Evolutionary conservation across 1,140 invertebrate species (phyloP).

Genomic region (Drosophila funebris): DNA sequence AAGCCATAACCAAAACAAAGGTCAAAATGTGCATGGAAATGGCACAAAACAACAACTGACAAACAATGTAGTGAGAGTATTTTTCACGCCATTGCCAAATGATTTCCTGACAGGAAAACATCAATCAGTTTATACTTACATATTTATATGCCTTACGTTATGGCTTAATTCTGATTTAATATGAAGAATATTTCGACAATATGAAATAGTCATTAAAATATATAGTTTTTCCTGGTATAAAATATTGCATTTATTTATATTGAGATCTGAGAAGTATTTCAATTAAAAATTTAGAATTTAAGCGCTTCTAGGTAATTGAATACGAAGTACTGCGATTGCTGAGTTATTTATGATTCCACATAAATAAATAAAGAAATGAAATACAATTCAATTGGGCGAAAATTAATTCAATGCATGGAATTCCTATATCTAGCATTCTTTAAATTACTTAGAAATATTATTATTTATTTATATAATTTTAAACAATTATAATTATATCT

Average conservation of each 20-base stretch:
- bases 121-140: conserved; percentile 59
- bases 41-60: conserved; percentile 14
- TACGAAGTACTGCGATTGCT: too few relatives aligned
- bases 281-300: too few relatives aligned
- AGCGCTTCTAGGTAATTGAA: too few relatives aligned
- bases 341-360: too few relatives aligned
- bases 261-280: neutral
- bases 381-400: too few relatives aligned
- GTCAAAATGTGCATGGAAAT: conserved; percentile 19
- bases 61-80: conserved; percentile 59
- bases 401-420: too few relatives aligned
- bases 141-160: neutral
- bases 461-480: too few relatives aligned
- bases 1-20: conserved; percentile 44
- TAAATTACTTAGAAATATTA: too few relatives aligned
- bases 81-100: conserved; percentile 76
- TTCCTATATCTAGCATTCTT: too few relatives aligned
- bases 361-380: too few relatives aligned
- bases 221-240: too few relatives aligned
- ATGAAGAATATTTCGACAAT: neutral
- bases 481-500: too few relatives aligned
- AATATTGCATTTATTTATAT: neutral
- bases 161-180: neutral
- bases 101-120: conserved; percentile 71
- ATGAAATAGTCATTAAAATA: neutral